Evolutionary conservation across 2,113 vertebrate species (phyloP).

Genomic region (Odobenus rosmarus): DNA sequence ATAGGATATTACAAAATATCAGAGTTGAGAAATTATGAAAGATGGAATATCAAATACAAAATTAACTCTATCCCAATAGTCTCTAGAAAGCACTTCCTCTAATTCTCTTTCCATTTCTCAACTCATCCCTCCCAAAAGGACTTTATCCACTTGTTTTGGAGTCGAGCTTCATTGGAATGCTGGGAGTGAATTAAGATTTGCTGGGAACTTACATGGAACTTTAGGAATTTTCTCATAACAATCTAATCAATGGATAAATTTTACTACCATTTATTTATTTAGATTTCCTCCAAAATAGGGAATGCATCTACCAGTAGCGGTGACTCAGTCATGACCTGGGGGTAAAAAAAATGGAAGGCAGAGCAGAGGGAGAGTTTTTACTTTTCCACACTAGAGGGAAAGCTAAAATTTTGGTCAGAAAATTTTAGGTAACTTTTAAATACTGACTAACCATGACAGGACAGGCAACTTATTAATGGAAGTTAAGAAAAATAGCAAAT

Average conservation of each 20-base stretch:
- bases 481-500: not conserved
- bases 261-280: not conserved
- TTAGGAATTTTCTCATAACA: not conserved
- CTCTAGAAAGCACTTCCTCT: not conserved
- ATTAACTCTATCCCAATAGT: not conserved
- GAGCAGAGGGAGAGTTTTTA: not conserved
- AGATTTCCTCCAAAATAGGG: not conserved
- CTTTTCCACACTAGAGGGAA: not conserved
- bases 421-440: not conserved
- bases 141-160: not conserved
- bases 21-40: not conserved
- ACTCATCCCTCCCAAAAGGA: not conserved
- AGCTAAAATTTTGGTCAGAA: not conserved
- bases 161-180: not conserved
- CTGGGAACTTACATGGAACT: not conserved
- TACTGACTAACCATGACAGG: not conserved
- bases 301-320: not conserved
- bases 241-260: not conserved
- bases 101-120: conserved; percentile 29
- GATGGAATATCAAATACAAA: not conserved
- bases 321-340: not conserved
- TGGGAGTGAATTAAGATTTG: not conserved
- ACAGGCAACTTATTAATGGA: not conserved
- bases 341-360: not conserved
- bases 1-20: conserved; percentile 1